Conservation (phyloP, 2,113 vertebrate species). For the Cyprinodon variegatus region DNA sequence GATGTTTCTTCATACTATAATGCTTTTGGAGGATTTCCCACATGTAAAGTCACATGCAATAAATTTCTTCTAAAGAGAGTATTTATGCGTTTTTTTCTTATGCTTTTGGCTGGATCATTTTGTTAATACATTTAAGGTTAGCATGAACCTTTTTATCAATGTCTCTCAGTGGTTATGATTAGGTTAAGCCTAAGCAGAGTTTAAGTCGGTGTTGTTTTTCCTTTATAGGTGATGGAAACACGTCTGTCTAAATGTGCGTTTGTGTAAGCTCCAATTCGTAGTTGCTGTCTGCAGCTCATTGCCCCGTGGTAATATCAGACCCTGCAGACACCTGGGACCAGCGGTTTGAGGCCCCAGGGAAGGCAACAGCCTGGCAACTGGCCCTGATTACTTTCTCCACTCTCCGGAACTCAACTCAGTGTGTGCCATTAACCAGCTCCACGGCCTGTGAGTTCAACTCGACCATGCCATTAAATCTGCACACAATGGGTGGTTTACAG, state of each 20-base stretch:
- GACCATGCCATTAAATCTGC: constrained; percentile 65
- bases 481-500: constrained; percentile 63
- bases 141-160: not conserved
- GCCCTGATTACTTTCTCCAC: constrained; percentile 81
- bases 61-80: constrained; percentile 13
- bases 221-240: constrained; percentile 10
- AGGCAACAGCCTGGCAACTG: constrained; percentile 73
- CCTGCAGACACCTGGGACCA: constrained; percentile 76
- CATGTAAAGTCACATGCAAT: constrained; percentile 20
- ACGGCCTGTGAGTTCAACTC: constrained; percentile 58
- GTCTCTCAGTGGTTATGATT: not conserved
- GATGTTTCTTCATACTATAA: constrained; percentile 26
- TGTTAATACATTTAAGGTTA: not conserved
- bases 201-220: constrained; percentile 1
- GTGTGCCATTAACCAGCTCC: constrained; percentile 74
- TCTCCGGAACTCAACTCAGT: constrained; percentile 74
- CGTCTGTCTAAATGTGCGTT: constrained; percentile 1
- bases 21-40: constrained; percentile 22
- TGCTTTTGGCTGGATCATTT: not conserved
- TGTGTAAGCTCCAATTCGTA: constrained; percentile 43
- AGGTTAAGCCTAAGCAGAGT: constrained; percentile 1
- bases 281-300: constrained; percentile 77
- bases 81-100: not conserved
- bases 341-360: constrained; percentile 66
- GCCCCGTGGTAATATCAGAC: constrained; percentile 74